A percentile compares a stretch with the other conserved stretches of the same genome.
phyloP scores from a whole-genome alignment of 2,113 vertebrate genomes.

The Ginglymostoma cirratum region DNA sequence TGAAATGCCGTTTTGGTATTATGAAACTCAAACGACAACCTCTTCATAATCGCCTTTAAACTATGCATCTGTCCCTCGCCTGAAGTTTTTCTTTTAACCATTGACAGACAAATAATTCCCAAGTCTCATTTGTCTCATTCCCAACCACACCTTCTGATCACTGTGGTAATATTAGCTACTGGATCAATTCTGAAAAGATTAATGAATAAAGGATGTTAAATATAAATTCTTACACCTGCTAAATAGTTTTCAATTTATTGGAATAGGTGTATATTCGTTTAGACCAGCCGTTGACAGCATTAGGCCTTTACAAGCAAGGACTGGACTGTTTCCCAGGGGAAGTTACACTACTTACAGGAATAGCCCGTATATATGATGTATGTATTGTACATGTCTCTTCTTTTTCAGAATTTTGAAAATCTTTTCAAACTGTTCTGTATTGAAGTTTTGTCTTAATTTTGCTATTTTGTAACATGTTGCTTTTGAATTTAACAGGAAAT shows the following conservation, averaged over 20 bases:
- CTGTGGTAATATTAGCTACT: background rate
- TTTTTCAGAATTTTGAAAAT: constrained; percentile 13
- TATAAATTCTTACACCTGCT: constrained; percentile 39
- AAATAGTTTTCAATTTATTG: constrained; percentile 41
- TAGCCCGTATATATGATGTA: constrained; percentile 89
- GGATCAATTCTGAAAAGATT: constrained; percentile 40
- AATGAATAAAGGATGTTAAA: constrained; percentile 37
- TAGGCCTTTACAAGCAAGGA: constrained; percentile 90
- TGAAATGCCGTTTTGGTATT: background rate
- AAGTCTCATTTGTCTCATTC: background rate
- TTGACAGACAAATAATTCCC: background rate
- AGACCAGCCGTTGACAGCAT: constrained; percentile 87
- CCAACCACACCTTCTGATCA: background rate
- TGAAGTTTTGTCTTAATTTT: background rate
- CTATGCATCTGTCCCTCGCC: background rate
- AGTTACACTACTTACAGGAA: constrained; percentile 83
- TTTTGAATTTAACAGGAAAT: constrained; percentile 68
- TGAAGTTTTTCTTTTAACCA: background rate
- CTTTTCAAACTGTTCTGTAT: background rate
- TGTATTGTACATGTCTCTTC: constrained; percentile 38
- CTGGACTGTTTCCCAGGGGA: constrained; percentile 90
- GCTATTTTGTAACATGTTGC: background rate
- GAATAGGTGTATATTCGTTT: constrained; percentile 81
- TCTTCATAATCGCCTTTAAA: background rate
- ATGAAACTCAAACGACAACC: background rate